A percentile compares a stretch with the other conserved stretches of the same genome.
Evolutionary conservation across 2,113 vertebrate genomes (phyloP).

Genomic region (Hiodon tergisus): DNA sequence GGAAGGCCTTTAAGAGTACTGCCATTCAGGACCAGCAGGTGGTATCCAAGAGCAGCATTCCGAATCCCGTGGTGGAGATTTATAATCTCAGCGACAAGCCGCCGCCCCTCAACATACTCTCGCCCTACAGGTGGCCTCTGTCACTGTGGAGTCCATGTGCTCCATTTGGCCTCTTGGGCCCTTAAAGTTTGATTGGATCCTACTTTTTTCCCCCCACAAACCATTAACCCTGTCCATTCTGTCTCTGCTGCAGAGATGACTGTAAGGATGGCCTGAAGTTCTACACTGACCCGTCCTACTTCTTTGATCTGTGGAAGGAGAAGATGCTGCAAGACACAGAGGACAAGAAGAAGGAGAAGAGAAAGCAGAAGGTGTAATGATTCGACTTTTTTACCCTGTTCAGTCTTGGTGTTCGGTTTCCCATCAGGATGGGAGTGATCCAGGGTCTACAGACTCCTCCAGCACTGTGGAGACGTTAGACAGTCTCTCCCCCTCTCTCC

Average conservation of each 20-base stretch:
- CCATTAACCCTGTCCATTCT: neutral
- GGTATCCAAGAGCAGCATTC: conserved; percentile 91
- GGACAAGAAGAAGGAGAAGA: conserved; percentile 92
- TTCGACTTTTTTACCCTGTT: too few relatives aligned
- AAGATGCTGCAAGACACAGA: conserved; percentile 99
- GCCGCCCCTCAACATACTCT: conserved; percentile 87
- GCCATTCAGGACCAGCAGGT: conserved; percentile 95
- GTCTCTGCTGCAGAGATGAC: conserved; percentile 76
- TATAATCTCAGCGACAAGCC: conserved; percentile 91
- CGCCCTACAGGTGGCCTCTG: conserved; percentile 74
- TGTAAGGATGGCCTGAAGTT: conserved; percentile 93
- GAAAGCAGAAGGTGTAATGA: conserved; percentile 60
- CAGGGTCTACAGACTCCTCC: too few relatives aligned
- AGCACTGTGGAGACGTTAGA: too few relatives aligned
- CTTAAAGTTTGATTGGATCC: too few relatives aligned
- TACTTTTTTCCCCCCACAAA: neutral
- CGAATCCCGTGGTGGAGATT: conserved; percentile 85
- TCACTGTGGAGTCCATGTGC: neutral
- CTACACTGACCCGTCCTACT: conserved; percentile 97
- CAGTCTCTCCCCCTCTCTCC: neutral
- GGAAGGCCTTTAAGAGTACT: conserved; percentile 96
- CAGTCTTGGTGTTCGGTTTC: too few relatives aligned
- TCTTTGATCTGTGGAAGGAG: conserved; percentile 98
- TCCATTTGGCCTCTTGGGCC: neutral
- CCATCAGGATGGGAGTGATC: too few relatives aligned